Conservation (phyloP, 2,888 invertebrate species). For the Helleia helle region DNA sequence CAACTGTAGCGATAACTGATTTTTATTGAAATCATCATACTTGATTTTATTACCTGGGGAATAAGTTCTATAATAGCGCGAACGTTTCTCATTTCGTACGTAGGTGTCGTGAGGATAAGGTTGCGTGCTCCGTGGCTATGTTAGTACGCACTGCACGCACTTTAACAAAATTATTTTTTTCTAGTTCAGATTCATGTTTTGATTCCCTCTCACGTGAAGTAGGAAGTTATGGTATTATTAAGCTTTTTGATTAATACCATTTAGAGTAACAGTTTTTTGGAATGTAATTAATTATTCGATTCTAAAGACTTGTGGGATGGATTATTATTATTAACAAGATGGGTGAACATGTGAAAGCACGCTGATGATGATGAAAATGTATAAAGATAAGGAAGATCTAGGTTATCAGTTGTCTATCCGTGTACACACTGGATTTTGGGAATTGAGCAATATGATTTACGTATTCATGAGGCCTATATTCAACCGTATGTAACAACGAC, state of each 20-base stretch:
- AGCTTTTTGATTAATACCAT: constrained; percentile 3
- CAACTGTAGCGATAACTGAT: constrained; percentile 15
- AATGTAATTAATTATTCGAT: too few relatives aligned
- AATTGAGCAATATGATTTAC: too few relatives aligned
- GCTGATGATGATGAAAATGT: too few relatives aligned
- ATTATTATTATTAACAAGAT: too few relatives aligned
- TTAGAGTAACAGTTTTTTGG: too few relatives aligned
- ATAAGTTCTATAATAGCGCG: background rate
- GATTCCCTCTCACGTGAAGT: constrained; percentile 26
- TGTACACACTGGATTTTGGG: too few relatives aligned
- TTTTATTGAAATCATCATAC: background rate
- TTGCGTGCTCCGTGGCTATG: constrained; percentile 57
- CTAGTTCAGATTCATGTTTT: constrained; percentile 60
- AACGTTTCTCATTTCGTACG: background rate
- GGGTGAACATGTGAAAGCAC: too few relatives aligned
- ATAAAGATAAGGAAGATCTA: too few relatives aligned
- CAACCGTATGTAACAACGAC: too few relatives aligned
- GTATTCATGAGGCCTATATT: too few relatives aligned
- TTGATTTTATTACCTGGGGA: background rate
- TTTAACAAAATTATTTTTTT: constrained; percentile 62
- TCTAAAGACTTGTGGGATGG: too few relatives aligned
- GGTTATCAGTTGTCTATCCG: too few relatives aligned
- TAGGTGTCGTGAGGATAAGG: constrained; percentile 15
- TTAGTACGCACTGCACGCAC: constrained; percentile 59
- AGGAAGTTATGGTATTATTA: constrained; percentile 8